A percentile compares a stretch with the other conserved stretches of the same genome.
These are phyloP conservation scores for Blastomussa wellsi DNA, from an alignment of 92 coral and sea anemone species.

Conservation along the genomic window DNA sequence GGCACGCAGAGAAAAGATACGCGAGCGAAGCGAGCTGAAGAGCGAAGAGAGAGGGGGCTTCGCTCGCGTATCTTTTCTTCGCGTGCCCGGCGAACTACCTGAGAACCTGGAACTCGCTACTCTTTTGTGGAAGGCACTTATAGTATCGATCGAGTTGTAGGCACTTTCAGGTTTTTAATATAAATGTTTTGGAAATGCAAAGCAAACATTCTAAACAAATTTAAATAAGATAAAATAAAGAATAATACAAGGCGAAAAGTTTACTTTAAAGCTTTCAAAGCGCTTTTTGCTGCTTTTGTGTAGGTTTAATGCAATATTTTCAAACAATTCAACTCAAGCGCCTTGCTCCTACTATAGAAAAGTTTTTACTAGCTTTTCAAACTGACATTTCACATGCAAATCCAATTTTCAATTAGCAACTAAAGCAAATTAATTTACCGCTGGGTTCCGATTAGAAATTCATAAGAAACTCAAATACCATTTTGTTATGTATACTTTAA, in stretches of 20 bases:
- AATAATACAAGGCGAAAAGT: neutral
- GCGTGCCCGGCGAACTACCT: no score
- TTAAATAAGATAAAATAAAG: neutral
- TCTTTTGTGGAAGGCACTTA: neutral
- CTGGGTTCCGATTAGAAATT: no score
- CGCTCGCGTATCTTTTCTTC: no score
- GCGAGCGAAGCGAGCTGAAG: no score
- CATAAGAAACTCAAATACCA: no score
- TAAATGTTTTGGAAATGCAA: neutral
- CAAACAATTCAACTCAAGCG: neutral
- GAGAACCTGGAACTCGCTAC: no score
- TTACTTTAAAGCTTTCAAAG: neutral
- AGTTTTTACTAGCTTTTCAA: neutral
- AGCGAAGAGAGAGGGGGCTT: no score
- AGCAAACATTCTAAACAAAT: neutral
- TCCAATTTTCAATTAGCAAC: neutral
- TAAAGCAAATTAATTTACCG: no score
- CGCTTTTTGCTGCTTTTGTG: neutral
- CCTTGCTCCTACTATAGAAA: neutral
- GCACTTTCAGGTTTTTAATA: no score
- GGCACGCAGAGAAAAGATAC: no score
- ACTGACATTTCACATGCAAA: neutral
- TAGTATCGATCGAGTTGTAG: no score
- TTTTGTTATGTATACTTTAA: no score
- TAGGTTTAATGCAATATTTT: neutral